phyloP scores from a whole-genome alignment of 1,140 invertebrate species.

The Eumeta japonica region DNA sequence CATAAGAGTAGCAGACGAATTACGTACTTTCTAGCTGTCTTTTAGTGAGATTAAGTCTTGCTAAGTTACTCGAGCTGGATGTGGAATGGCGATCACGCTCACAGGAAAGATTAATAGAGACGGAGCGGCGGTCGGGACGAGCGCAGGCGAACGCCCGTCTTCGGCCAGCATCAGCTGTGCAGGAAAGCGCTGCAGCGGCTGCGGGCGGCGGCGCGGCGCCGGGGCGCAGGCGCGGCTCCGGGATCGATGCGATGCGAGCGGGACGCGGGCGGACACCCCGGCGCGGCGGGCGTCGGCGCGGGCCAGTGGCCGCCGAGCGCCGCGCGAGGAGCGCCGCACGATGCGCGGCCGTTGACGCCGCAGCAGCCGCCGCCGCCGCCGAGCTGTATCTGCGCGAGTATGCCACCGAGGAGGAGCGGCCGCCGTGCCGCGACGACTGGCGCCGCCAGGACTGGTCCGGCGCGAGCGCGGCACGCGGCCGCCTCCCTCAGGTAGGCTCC shows the following conservation, averaged over 20 bases:
- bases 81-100: too few relatives aligned
- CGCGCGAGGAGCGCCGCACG: conserved; percentile 50
- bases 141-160: conserved; percentile 1
- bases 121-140: too few relatives aligned
- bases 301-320: conserved; percentile 19
- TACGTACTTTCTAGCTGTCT: too few relatives aligned
- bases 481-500: conserved; percentile 71
- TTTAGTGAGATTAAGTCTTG: too few relatives aligned
- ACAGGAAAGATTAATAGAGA: too few relatives aligned
- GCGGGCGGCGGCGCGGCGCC: conserved; percentile 39
- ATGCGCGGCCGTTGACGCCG: conserved; percentile 48
- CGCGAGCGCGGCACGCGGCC: conserved; percentile 48
- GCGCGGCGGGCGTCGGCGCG: conserved; percentile 9
- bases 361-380: conserved; percentile 39
- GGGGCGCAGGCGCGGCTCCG: conserved; percentile 20
- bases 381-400: conserved; percentile 53
- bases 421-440: conserved; percentile 49
- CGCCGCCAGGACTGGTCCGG: conserved; percentile 49
- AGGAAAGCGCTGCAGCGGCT: conserved; percentile 36
- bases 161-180: too few relatives aligned
- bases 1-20: too few relatives aligned
- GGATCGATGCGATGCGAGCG: not conserved
- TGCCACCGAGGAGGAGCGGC: conserved; percentile 46
- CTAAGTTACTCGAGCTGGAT: too few relatives aligned
- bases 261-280: not conserved